A percentile compares a stretch with the other conserved stretches of the same genome.
These are phyloP conservation scores for Frankliniella intonsa DNA, from an alignment of 2,888 invertebrate species.

Conservation along the genomic window DNA sequence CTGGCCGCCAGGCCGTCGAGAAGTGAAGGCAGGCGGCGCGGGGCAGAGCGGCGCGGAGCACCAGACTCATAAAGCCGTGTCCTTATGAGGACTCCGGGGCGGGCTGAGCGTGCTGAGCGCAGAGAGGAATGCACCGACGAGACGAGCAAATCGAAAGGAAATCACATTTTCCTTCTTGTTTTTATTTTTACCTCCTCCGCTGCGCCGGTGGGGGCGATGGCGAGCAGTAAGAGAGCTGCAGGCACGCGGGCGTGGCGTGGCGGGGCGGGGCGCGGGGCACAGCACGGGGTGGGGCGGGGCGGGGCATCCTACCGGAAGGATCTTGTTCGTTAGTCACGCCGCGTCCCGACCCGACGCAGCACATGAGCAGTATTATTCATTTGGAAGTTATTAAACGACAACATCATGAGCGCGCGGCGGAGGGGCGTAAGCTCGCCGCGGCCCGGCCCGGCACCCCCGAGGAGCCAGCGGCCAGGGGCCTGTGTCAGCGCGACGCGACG, in stretches of 20 bases:
- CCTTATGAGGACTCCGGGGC: neutral
- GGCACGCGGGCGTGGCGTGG: neutral
- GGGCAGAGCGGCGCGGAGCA: no score
- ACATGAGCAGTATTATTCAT: no score
- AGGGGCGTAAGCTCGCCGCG: neutral
- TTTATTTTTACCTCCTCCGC: neutral
- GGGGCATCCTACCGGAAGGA: neutral
- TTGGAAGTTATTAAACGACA: no score
- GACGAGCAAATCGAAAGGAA: slow-evolving; percentile 15
- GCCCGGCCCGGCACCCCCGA: neutral
- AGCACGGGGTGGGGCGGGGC: no score
- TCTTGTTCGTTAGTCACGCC: neutral
- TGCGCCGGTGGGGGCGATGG: neutral
- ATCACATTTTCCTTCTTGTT: neutral
- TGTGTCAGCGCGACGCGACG: neutral
- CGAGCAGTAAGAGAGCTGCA: neutral
- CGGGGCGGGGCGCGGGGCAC: no score
- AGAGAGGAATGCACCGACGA: neutral
- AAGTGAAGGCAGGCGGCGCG: no score
- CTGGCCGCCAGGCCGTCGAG: neutral
- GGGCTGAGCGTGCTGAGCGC: neutral
- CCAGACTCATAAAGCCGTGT: neutral
- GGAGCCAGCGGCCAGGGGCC: neutral
- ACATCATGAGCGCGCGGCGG: neutral
- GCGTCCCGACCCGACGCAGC: neutral